Conservation (phyloP, 2,888 invertebrate genomes). For the Liposcelis brunnea region DNA sequence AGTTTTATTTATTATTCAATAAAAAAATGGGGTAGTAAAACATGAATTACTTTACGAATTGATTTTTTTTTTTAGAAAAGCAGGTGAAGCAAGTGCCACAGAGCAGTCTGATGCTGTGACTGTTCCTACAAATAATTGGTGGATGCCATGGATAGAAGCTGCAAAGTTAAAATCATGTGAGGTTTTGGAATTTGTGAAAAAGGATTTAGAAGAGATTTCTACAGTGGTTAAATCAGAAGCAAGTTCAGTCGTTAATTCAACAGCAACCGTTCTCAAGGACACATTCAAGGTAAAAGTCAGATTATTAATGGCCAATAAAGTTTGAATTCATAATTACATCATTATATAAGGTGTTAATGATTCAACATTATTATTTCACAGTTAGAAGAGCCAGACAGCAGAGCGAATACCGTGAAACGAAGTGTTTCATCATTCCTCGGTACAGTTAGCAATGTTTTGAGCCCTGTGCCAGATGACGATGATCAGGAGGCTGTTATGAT, state of each 20-base stretch:
- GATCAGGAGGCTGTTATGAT: conserved; percentile 51
- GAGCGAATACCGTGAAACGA: conserved; percentile 52
- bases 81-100: no score
- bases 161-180: conserved; percentile 37
- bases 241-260: conserved; percentile 43
- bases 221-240: conserved; percentile 54
- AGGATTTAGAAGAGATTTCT: conserved; percentile 57
- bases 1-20: no score
- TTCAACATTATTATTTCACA: conserved; percentile 25
- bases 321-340: background rate
- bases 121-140: conserved; percentile 25
- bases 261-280: conserved; percentile 48
- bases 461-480: conserved; percentile 48
- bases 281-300: conserved; percentile 41
- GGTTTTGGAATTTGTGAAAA: conserved; percentile 58
- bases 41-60: no score
- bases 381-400: conserved; percentile 54
- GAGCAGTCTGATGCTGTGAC: background rate
- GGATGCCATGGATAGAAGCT: conserved; percentile 39
- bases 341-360: background rate
- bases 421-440: conserved; percentile 53
- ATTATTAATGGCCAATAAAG: background rate
- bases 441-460: conserved; percentile 50
- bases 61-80: no score
- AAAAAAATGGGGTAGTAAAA: no score